Evolutionary conservation across 1,140 invertebrate genomes (phyloP), one percentile per base, ranked within the genome.

Genomic region (Frieseomelitta varia): DNA sequence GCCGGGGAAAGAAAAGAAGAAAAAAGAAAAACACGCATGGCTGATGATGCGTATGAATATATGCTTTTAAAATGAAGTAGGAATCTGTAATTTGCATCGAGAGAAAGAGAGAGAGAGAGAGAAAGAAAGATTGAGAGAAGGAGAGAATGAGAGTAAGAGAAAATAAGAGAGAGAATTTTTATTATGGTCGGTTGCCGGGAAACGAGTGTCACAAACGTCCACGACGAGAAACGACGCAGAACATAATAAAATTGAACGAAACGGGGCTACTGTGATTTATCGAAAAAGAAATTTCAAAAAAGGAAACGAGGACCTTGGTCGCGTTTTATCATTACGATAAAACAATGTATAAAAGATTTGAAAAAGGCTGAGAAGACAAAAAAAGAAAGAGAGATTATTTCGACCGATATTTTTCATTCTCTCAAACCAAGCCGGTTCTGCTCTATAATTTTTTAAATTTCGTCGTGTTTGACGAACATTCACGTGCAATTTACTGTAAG

Each of bases 11-110:
- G 17, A 47, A 71, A 56, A 53, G 1, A 77, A 55, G 19, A 15
- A 39, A 68, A 71, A 68, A 56, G 2, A 12, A 19, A 47, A 21
- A 27, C 24, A 39, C 15, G 56, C 74, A 63, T 15, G 58, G 58
- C 30, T 39, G 69, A 83, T 75, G 61, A 83, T 75, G 61, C 75
- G 72, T 85, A 84, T 71, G 73, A 83, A 75, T 83, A 80, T 74
- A 85, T 77, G 87, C 87, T 88, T 88, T 78, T 82, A 82, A 88
- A 77, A 72, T 65, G 71, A 88, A 63, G 87, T 88, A 88, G 87
- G 47, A 72, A 75, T 67, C 84, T 68, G 78, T 83, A 81, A 80
- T 88, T 88, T 79, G 71, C 84, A 87, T 88, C 63, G 83, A n/a
- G 24, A 67, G 65, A 15, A n/a, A 47, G 21, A 61, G 75, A 85